Base-by-base conservation (phyloP, 1,140 invertebrate genomes). In the Eupristina koningsbergeri region DNA sequence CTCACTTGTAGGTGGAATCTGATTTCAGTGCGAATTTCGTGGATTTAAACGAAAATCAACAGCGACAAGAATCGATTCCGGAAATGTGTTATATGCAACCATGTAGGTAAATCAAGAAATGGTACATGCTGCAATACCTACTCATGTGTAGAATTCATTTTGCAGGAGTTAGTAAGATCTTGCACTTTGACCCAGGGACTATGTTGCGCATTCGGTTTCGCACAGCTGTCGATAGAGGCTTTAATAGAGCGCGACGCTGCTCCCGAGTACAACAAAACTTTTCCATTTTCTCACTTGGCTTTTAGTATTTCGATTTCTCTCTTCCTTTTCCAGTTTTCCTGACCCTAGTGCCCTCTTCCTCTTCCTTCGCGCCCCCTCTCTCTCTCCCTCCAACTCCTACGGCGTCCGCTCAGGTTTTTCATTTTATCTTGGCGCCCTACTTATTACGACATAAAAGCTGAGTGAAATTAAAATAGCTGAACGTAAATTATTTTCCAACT, bases 401-500 rank as follows among this genome's bases (percentile, higher is more conserved):
- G 53, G 53, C 22, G 26, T 58, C 53, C 53, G 53, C 3, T 26
- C 22, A 58, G 71, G 26, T 76, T 83, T 83, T 77, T 77, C 74
- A 77, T 77, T 83, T 77, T 58, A 77, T 77, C 74, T 71, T 58
- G 81, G 31, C 47, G 64, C 15, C 61, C 58, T 77, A 69, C 74
- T 83, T 83, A 83, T 83, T 77, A 77, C 53, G 22, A 64, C 80
- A 61, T 61, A 69, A 81, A 81, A 39, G 63, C 41, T 47, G 41
- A 53, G 63, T 26, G 61, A 58, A 77, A 83, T 77, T 76, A 77
- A 83, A 77, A 83, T 77, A 69, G 61, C 63, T 36, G 61, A 71
- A 53, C 63, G 81, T 83, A 77, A 77, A 83, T 83, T 83, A 83
- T 83, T 83, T 77, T 77, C 50, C 81, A 77, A 69, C 74, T 67